Conservation (phyloP, 2,888 invertebrate genomes). For the Orgyia antiqua region DNA sequence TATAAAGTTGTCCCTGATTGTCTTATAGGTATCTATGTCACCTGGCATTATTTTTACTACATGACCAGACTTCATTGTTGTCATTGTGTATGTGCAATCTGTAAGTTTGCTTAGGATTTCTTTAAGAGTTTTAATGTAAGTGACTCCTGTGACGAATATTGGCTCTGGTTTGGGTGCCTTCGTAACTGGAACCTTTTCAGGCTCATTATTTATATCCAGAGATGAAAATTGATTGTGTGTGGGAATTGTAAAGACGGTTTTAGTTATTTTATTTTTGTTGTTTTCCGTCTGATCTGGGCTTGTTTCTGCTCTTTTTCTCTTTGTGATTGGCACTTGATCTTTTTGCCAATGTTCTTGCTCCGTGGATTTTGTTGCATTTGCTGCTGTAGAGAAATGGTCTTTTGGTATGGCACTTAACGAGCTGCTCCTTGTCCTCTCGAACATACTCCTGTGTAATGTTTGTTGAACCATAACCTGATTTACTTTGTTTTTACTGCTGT, state of each 20-base stretch:
- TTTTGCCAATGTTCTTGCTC: background rate
- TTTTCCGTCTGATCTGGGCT: background rate
- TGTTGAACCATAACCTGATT: too few species aligned
- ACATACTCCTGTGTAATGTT: too few species aligned
- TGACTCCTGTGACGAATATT: too few species aligned
- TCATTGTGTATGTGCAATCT: conserved; percentile 2
- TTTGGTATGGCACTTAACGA: too few species aligned
- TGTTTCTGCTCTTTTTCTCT: background rate
- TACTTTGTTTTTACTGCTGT: too few species aligned
- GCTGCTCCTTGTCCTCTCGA: too few species aligned
- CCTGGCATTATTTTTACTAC: conserved; percentile 10
- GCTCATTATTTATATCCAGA: background rate
- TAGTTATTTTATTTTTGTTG: background rate
- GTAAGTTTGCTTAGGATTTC: conserved; percentile 1
- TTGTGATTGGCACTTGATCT: background rate
- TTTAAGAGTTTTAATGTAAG: conserved; percentile 7
- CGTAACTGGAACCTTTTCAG: background rate
- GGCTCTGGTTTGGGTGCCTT: conserved; percentile 7
- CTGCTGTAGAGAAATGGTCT: too few species aligned
- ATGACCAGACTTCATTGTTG: conserved; percentile 12
- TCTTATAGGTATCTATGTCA: conserved; percentile 9
- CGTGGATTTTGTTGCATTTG: too few species aligned
- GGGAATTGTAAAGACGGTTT: background rate
- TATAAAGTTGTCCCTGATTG: conserved; percentile 7
- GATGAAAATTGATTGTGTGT: too few species aligned